These are phyloP conservation scores for Telmatherina bonti DNA, from an alignment of 2,797 vertebrate genomes.

Conservation along the genomic window DNA sequence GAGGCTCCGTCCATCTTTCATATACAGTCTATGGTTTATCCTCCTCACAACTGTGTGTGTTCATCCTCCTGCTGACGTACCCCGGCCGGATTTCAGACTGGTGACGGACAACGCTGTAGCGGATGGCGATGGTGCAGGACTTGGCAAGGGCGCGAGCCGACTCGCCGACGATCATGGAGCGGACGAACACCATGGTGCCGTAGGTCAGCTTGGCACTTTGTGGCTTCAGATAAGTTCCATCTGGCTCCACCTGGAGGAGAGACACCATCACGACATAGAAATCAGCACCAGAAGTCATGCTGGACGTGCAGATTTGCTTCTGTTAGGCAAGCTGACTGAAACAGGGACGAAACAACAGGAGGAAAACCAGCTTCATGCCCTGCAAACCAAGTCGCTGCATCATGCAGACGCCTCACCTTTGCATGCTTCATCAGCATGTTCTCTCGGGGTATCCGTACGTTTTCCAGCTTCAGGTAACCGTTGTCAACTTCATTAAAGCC, in stretches of 20 bases:
- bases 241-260: constrained; percentile 89
- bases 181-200: constrained; percentile 98
- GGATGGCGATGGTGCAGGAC: constrained; percentile 93
- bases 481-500: constrained; percentile 97
- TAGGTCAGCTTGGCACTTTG: constrained; percentile 95
- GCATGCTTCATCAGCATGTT: constrained; percentile 99
- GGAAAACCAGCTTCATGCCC: not conserved
- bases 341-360: too few species aligned
- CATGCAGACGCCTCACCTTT: constrained; percentile 84
- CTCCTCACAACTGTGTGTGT: too few species aligned
- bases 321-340: too few species aligned
- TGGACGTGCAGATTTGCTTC: not conserved
- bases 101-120: constrained; percentile 93
- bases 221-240: constrained; percentile 94
- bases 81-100: constrained; percentile 94
- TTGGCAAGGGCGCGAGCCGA: constrained; percentile 86
- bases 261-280: not conserved
- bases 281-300: not conserved
- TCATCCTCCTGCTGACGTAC: constrained; percentile 75
- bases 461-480: constrained; percentile 95
- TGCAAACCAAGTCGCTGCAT: not conserved
- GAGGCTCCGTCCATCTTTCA: too few species aligned
- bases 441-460: constrained; percentile 92
- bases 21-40: too few species aligned
- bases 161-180: constrained; percentile 91